Base-by-base conservation (phyloP, 1,140 invertebrate species). In the Leptinotarsa texana region DNA sequence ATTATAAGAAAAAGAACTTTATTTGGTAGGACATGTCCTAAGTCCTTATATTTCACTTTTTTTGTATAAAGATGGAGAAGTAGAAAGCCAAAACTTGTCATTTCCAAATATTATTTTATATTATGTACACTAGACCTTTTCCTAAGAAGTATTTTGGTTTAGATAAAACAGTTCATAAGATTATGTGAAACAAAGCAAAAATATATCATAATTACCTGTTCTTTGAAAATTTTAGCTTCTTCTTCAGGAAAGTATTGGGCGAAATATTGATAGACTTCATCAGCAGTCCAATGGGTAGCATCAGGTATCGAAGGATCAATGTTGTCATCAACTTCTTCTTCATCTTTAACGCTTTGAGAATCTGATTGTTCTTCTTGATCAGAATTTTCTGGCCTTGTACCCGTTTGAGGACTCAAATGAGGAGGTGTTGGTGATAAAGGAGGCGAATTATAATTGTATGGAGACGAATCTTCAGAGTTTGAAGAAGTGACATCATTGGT, bases 231-330 rank as follows among this genome's bases (percentile, higher is more conserved):
- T 73, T 91, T 88, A 17, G 94, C 93, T 81, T 93, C 90, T 81
- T 93, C 90, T 79, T 94, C 91, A 1, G 90, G 90, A 63, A 94
- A 94, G 78, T 92, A 89, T 75, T 91, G 87, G 8, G 87, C 87
- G 82, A 96, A 94, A 86, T 95, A 96, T 21, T 91, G 87, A 82
- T 91, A 93, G 1, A 96, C 94, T 84, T 96, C 92, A 75, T 93
- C 90, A 11, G 90, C 89, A 4, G 90, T 91, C 95, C 95, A 97
- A 80, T 91, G 88, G 1, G 90, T 89, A 13, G 93, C 93, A 86
- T 95, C 93, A 21, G 93, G 93, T 81, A 94, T 92, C 75, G 86
- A 89, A 27, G 89, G 89, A 85, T 93, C 91, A 73, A 92, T 89
- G 66, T 82, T 78, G 24, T 76, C 77, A 65, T 85, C 83, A 22